Percentiles rank a stretch among this genome's conserved stretches.
Conservation (phyloP, 2,797 vertebrate species). For the Hypotaenidia okinawae region DNA sequence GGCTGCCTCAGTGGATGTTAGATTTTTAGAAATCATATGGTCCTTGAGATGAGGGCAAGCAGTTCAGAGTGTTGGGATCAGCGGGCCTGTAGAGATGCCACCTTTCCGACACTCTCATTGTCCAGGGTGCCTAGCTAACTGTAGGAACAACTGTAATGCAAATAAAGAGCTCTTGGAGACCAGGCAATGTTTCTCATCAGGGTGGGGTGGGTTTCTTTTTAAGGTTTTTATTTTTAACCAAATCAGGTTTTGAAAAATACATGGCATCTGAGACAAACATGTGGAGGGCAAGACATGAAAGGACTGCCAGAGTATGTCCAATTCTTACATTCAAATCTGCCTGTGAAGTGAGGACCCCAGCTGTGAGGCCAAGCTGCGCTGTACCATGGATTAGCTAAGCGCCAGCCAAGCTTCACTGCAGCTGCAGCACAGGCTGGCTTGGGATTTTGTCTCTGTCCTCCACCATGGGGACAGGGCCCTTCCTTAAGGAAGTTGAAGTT, state of each 20-base stretch:
- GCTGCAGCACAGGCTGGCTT: not conserved
- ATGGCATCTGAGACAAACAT: not conserved
- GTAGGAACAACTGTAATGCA: not conserved
- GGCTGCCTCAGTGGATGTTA: not conserved
- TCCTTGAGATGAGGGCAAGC: not conserved
- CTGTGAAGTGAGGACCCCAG: not conserved
- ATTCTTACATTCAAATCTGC: not conserved
- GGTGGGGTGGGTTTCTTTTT: not conserved
- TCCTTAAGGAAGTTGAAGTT: not conserved
- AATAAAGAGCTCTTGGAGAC: not conserved
- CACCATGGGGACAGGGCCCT: not conserved
- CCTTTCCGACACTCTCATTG: not conserved
- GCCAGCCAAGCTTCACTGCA: not conserved
- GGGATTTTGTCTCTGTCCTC: not conserved
- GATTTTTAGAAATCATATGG: not conserved
- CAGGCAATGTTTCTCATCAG: rapidly evolving
- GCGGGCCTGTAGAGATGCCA: not conserved
- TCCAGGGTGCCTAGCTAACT: not conserved
- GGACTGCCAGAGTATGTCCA: not conserved
- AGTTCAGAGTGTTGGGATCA: not conserved
- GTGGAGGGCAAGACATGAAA: not conserved
- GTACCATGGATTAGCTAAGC: not conserved
- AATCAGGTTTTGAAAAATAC: not conserved
- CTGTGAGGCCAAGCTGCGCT: not conserved
- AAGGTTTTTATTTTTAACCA: not conserved